Conservation (phyloP, 2,113 vertebrate species). For the Ceratotherium simum region DNA sequence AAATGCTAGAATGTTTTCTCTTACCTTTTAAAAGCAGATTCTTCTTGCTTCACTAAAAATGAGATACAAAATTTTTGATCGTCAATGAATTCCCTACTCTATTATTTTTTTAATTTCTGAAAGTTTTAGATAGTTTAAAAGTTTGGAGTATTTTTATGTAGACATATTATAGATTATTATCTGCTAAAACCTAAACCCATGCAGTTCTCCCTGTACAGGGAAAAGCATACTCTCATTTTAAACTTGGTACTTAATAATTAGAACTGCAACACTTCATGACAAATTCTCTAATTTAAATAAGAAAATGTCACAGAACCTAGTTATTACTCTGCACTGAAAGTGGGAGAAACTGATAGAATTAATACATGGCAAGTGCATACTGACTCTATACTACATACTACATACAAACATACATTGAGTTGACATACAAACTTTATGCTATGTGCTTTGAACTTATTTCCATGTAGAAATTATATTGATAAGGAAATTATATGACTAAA, state of each 20-base stretch:
- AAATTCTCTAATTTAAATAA: neutral
- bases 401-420: neutral
- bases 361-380: neutral
- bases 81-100: neutral
- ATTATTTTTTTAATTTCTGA: neutral
- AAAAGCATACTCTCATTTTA: neutral
- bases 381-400: neutral
- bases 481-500: neutral
- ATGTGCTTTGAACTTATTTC: neutral
- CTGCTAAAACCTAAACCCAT: neutral
- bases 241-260: neutral
- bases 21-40: neutral
- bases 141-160: neutral
- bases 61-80: neutral
- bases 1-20: neutral
- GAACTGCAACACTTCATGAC: neutral
- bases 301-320: neutral
- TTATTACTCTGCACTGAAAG: neutral
- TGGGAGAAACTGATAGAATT: neutral
- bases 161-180: neutral
- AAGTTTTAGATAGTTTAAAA: neutral
- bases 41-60: neutral
- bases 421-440: too few relatives aligned
- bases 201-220: neutral
- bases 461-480: neutral